These are phyloP conservation scores for Agrilus planipennis DNA, from an alignment of 1,140 invertebrate genomes.

Conservation along the genomic window DNA sequence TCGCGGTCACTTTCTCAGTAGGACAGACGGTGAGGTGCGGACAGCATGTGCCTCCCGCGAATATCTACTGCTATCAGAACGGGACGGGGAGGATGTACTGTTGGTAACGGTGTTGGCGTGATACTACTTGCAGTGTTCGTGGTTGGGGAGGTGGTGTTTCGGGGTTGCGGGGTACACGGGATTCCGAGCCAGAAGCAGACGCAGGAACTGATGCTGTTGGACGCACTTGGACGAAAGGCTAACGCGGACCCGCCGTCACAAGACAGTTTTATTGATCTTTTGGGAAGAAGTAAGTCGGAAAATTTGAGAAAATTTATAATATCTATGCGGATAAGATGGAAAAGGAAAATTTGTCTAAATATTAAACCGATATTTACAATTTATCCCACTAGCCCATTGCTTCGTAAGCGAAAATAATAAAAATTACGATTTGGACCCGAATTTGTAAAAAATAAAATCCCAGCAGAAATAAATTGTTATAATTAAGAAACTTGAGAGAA, in stretches of 20 bases:
- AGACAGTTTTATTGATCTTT: constrained; percentile 64
- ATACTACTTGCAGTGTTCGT: constrained; percentile 13
- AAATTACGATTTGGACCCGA: too few relatives aligned
- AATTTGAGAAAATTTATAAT: too few relatives aligned
- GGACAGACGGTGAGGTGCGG: constrained; percentile 19
- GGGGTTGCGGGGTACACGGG: constrained; percentile 18
- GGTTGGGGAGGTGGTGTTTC: constrained; percentile 17
- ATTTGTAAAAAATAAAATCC: too few relatives aligned
- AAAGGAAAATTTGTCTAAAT: too few relatives aligned
- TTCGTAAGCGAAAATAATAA: too few relatives aligned
- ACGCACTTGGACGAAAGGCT: constrained; percentile 50
- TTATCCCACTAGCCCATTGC: too few relatives aligned
- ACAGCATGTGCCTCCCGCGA: constrained; percentile 14
- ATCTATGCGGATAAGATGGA: too few relatives aligned
- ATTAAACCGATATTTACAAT: too few relatives aligned
- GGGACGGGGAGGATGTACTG: constrained; percentile 8
- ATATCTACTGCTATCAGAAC: too few relatives aligned
- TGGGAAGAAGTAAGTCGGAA: constrained; percentile 68
- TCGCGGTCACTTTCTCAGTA: too few relatives aligned
- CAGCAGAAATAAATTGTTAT: too few relatives aligned
- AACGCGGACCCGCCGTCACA: constrained; percentile 39
- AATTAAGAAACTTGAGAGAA: too few relatives aligned
- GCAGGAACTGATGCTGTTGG: constrained; percentile 58
- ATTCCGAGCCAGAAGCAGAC: constrained; percentile 52
- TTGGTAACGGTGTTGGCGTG: constrained; percentile 6